Conservation (phyloP, 1,140 invertebrate species). For the Adoxophyes honmai region DNA sequence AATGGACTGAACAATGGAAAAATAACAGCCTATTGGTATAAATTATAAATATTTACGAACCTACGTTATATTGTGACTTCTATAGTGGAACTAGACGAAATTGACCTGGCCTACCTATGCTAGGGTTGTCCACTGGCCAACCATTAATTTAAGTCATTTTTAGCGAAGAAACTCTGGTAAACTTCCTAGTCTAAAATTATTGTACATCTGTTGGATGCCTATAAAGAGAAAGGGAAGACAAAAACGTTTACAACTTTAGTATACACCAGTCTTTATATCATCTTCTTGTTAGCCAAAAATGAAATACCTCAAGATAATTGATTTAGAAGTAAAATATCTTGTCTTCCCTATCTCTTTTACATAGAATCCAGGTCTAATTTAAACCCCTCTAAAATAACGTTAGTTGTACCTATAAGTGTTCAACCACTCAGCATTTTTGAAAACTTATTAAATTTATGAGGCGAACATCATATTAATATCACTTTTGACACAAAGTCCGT, state of each 20-base stretch:
- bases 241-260: not conserved
- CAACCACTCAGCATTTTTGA: not conserved
- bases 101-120: constrained; percentile 51
- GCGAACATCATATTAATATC: constrained; percentile 12
- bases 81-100: constrained; percentile 36
- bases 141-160: not conserved
- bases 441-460: not conserved
- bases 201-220: not conserved
- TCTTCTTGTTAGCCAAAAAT: not conserved
- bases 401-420: no score
- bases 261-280: not conserved
- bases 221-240: not conserved
- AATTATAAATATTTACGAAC: constrained; percentile 14
- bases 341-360: not conserved
- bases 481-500: constrained; percentile 7
- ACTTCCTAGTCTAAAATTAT: constrained; percentile 12
- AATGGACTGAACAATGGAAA: constrained; percentile 18
- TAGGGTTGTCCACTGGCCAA: constrained; percentile 23
- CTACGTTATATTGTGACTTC: constrained; percentile 27
- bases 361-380: not conserved
- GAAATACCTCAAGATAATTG: not conserved
- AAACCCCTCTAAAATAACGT: not conserved
- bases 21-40: constrained; percentile 24
- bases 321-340: not conserved
- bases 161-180: not conserved